phyloP scores from a whole-genome alignment of 2,888 invertebrate species.

The Clunio marinus region DNA sequence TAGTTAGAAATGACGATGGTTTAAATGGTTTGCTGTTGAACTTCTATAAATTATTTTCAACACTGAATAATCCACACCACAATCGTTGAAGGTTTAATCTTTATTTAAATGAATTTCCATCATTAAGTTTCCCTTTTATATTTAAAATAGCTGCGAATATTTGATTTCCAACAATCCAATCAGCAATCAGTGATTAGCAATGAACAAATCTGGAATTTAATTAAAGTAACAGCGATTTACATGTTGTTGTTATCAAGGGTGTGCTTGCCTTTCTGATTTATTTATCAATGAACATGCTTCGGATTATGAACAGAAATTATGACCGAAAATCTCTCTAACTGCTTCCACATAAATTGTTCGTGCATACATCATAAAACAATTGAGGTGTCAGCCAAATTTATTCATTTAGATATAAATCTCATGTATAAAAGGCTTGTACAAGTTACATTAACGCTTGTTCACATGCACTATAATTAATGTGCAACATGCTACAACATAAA shows the following conservation, averaged over 20 bases:
- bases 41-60: not conserved
- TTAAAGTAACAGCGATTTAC: not conserved
- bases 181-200: no score
- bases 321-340: not conserved
- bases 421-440: no score
- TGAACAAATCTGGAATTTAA: constrained; percentile 9
- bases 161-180: not conserved
- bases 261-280: no score
- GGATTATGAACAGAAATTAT: not conserved
- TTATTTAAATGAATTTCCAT: constrained; percentile 8
- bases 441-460: no score
- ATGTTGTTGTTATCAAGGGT: constrained; percentile 14
- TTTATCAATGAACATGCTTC: constrained; percentile 15
- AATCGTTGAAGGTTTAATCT: constrained; percentile 4
- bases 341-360: no score
- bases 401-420: no score
- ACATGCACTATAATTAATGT: no score
- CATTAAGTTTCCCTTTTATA: constrained; percentile 13
- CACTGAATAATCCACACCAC: not conserved
- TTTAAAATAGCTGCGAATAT: not conserved
- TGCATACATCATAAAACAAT: no score
- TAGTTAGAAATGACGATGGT: no score
- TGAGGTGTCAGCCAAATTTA: no score
- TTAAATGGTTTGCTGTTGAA: not conserved
- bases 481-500: no score